A percentile compares a stretch with the other conserved stretches of the same genome.
phyloP scores from a whole-genome alignment of 2,888 invertebrate species.

The Unio pictorum region DNA sequence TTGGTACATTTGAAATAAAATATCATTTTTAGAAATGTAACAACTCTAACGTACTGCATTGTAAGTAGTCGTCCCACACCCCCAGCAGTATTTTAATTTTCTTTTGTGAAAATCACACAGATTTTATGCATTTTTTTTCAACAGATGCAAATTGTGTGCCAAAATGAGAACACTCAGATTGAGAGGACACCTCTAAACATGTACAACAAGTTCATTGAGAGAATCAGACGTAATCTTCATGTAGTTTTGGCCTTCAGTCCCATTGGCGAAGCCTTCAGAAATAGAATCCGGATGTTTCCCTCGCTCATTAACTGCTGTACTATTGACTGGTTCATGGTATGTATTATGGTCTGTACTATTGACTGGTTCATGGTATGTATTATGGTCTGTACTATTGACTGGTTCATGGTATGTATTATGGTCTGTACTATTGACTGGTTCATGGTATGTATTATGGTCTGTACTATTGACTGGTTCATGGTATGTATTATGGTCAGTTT shows the following conservation, averaged over 20 bases:
- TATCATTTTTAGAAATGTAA: too few relatives aligned
- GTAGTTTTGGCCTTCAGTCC: constrained; percentile 71
- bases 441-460: too few relatives aligned
- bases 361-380: too few relatives aligned
- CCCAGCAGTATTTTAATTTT: neutral
- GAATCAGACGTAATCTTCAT: constrained; percentile 67
- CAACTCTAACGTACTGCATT: too few relatives aligned
- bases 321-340: constrained; percentile 72
- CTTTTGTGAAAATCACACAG: neutral
- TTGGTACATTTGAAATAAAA: too few relatives aligned
- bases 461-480: too few relatives aligned
- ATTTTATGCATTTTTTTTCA: neutral
- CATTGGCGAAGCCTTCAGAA: constrained; percentile 70
- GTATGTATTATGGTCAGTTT: neutral
- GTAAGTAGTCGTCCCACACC: too few relatives aligned
- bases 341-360: neutral
- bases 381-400: too few relatives aligned
- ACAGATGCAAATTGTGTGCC: constrained; percentile 68
- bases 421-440: too few relatives aligned
- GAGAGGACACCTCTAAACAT: constrained; percentile 69
- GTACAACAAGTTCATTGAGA: constrained; percentile 71
- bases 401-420: too few relatives aligned
- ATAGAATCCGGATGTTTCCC: constrained; percentile 70
- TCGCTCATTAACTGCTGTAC: constrained; percentile 72
- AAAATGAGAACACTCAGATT: constrained; percentile 61